Evolutionary conservation across 2,113 vertebrate genomes (phyloP).

Genomic region (Chaenogobius annularis): DNA sequence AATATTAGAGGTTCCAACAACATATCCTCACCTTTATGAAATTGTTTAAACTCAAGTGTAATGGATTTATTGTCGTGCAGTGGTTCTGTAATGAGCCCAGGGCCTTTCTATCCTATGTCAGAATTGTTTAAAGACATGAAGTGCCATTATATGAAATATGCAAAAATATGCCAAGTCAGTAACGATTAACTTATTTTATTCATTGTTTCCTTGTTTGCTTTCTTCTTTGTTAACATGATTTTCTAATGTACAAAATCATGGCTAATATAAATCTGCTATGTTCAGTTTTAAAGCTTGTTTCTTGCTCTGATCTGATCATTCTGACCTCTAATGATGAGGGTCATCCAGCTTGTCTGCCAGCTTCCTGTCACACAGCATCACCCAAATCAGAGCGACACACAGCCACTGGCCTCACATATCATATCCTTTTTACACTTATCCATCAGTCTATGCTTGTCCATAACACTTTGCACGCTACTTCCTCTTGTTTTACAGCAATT

Average conservation of each 20-base stretch:
- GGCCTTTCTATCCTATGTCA: too few relatives aligned
- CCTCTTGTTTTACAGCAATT: conserved; percentile 24
- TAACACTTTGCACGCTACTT: conserved; percentile 27
- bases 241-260: not conserved
- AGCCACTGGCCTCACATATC: conserved; percentile 50
- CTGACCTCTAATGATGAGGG: conserved; percentile 32
- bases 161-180: too few relatives aligned
- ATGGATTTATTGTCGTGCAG: too few relatives aligned
- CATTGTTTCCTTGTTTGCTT: not conserved
- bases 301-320: conserved; percentile 15
- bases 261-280: not conserved
- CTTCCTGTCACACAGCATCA: conserved; percentile 54
- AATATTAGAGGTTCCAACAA: too few relatives aligned
- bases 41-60: too few relatives aligned
- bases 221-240: not conserved
- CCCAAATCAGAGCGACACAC: conserved; percentile 58
- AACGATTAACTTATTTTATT: too few relatives aligned
- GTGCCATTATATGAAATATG: too few relatives aligned
- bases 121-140: too few relatives aligned
- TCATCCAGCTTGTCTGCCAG: conserved; percentile 42
- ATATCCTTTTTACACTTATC: conserved; percentile 36
- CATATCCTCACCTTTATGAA: too few relatives aligned
- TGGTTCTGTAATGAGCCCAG: too few relatives aligned
- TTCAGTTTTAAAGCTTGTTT: not conserved
- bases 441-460: conserved; percentile 45